Base-by-base conservation (phyloP, 2,888 invertebrate genomes). In the Acleris holmiana region DNA sequence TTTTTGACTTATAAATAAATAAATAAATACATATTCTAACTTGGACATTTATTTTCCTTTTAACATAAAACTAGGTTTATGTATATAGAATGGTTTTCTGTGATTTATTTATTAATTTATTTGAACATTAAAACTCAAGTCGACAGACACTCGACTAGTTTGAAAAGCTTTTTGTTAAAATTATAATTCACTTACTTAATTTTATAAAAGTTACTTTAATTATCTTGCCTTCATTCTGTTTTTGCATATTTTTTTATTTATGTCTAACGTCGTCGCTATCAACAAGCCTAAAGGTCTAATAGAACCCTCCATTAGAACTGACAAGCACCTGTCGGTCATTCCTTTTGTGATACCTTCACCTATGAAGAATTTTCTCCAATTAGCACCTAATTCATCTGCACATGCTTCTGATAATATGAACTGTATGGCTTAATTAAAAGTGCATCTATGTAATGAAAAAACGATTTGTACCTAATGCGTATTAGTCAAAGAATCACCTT, bases 371-470 rank as follows among this genome's bases (percentile, higher is more conserved):
- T 44, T 40, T 35, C 25, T 54, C 25, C 53, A 54, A 64, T 64
- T 64, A 47, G 64, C 64, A 53, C 47, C 53, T 53, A 51, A 64
- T 47, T 15, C 58, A 64, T 59, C 64, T 64, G 64, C 64, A 41
- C 19, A 41, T 54, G n/a, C 40, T 41, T 59, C 25, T 53, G 25
- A 4, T 13, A 5, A 17, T n/a, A 10, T n/a, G 10, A 10, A 2
- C 4, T 13, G 10, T 47, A n/a, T 1, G 13, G 10, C 13, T 19
- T 8, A 17, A 2, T 6, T 6, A 15, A 15, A 44, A 7, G n/a
- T n/a, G 44, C 44, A 44, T 13, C 35, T 13, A 13, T 35, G 4
- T 35, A 8, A 35, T 4, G 1, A 35, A 35, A 35, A 2, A 35
- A 29, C n/a, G n/a, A n/a, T n/a, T n/a, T 8, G 29, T 8, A 29